Conservation (phyloP, 2,797 vertebrate genomes). For the Sebastes itinus region DNA sequence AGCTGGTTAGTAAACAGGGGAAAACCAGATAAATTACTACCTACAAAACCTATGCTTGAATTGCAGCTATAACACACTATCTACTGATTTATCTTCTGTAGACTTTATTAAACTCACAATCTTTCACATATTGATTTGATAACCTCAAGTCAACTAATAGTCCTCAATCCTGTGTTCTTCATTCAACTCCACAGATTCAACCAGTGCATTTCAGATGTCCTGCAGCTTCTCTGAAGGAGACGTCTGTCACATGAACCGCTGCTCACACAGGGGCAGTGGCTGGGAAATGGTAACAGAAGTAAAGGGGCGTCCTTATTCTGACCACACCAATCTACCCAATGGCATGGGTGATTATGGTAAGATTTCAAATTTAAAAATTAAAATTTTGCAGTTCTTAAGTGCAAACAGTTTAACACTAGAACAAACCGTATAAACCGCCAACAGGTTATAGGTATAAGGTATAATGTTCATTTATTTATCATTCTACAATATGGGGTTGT, state of each 20-base stretch:
- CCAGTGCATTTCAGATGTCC: constrained; percentile 42
- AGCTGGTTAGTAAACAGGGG: neutral
- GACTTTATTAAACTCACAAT: neutral
- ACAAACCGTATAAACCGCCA: no score
- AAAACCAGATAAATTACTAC: neutral
- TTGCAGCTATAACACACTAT: neutral
- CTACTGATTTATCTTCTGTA: neutral
- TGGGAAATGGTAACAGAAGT: constrained; percentile 29
- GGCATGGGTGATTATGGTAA: neutral
- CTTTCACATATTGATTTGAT: neutral
- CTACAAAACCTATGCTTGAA: neutral
- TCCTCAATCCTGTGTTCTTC: neutral
- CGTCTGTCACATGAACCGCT: constrained; percentile 47
- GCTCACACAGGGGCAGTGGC: neutral
- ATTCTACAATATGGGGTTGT: no score
- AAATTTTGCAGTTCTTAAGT: neutral
- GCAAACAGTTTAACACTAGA: neutral
- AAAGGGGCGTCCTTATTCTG: constrained; percentile 15
- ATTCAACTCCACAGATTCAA: constrained; percentile 38
- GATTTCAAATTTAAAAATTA: neutral
- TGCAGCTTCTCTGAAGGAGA: constrained; percentile 42
- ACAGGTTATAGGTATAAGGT: no score
- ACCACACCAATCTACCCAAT: constrained; percentile 54
- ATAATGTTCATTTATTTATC: no score
- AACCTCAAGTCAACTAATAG: neutral